A percentile compares a stretch with the other conserved stretches of the same genome.
Evolutionary conservation across 2,797 vertebrate species (phyloP).

Genomic region (Lateolabrax maculatus): DNA sequence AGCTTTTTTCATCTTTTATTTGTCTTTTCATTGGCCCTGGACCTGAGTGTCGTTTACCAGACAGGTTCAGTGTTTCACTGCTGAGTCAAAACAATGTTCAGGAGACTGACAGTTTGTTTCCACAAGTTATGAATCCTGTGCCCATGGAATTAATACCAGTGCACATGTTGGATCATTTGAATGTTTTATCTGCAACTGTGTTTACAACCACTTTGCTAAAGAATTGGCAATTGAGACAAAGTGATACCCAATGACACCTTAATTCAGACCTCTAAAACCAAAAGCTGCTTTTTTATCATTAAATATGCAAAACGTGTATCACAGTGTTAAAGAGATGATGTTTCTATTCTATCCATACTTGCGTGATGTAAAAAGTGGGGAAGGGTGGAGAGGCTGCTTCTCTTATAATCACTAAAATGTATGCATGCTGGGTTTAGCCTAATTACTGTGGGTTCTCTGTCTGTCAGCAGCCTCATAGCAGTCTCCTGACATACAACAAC

Average conservation of each 20-base stretch:
- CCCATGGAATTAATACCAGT: background rate
- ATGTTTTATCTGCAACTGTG: background rate
- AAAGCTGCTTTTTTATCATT: background rate
- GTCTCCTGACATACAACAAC: slow-evolving; percentile 1
- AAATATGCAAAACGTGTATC: too few relatives aligned
- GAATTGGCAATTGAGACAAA: background rate
- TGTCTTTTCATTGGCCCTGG: too few relatives aligned
- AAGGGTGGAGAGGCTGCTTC: background rate
- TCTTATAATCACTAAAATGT: slow-evolving; percentile 9
- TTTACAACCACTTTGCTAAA: background rate
- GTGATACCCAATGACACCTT: background rate
- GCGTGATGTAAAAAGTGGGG: background rate
- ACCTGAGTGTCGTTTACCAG: background rate
- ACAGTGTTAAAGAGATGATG: background rate
- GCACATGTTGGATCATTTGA: background rate
- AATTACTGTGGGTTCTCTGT: slow-evolving; percentile 18
- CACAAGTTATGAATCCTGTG: background rate
- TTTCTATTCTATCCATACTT: background rate
- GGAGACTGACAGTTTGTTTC: background rate
- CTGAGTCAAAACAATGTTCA: background rate
- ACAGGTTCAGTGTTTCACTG: background rate
- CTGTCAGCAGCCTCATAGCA: slow-evolving; percentile 14
- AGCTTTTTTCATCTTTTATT: too few relatives aligned
- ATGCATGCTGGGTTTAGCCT: slow-evolving; percentile 11
- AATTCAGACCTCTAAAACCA: background rate